Percentiles rank a stretch among this genome's conserved stretches.
Evolutionary conservation across 2,888 invertebrate species (phyloP).

Genomic region (Matsumyia berberina): DNA sequence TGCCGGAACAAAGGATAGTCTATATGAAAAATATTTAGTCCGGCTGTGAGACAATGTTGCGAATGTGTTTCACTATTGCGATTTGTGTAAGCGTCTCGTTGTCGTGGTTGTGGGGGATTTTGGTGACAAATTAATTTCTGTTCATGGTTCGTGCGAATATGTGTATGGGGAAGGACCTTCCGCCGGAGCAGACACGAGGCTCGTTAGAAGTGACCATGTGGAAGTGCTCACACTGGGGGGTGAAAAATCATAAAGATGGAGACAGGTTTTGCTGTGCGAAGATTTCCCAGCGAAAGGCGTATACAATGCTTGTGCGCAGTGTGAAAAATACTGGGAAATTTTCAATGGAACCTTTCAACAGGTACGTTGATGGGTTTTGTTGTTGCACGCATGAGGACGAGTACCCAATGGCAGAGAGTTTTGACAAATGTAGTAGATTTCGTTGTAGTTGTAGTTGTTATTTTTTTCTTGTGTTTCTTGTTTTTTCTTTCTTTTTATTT

Average conservation of each 20-base stretch:
- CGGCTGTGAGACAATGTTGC: constrained; percentile 39
- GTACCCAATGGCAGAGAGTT: constrained; percentile 73
- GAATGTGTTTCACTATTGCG: constrained; percentile 50
- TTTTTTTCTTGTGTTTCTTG: constrained; percentile 14
- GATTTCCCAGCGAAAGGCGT: constrained; percentile 71
- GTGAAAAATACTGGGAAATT: constrained; percentile 69
- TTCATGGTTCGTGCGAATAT: constrained; percentile 33
- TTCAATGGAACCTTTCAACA: constrained; percentile 57
- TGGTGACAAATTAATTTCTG: constrained; percentile 55
- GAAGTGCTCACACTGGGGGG: constrained; percentile 35
- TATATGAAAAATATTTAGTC: constrained; percentile 43
- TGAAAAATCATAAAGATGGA: constrained; percentile 55
- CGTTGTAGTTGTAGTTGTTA: constrained; percentile 32
- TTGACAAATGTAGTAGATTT: constrained; percentile 67
- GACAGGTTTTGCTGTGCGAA: constrained; percentile 14
- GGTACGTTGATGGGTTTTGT: constrained; percentile 63
- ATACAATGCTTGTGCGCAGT: constrained; percentile 71
- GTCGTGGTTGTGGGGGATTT: constrained; percentile 32
- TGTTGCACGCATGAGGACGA: constrained; percentile 70
- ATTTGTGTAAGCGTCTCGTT: constrained; percentile 36
- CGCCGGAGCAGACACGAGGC: background rate
- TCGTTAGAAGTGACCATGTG: constrained; percentile 38
- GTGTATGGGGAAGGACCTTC: constrained; percentile 25
- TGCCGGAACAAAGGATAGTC: constrained; percentile 38
- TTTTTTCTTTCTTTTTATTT: constrained; percentile 2